These are phyloP conservation scores for Sebastes cheni DNA, from an alignment of 2,797 vertebrate species.

Conservation along the genomic window DNA sequence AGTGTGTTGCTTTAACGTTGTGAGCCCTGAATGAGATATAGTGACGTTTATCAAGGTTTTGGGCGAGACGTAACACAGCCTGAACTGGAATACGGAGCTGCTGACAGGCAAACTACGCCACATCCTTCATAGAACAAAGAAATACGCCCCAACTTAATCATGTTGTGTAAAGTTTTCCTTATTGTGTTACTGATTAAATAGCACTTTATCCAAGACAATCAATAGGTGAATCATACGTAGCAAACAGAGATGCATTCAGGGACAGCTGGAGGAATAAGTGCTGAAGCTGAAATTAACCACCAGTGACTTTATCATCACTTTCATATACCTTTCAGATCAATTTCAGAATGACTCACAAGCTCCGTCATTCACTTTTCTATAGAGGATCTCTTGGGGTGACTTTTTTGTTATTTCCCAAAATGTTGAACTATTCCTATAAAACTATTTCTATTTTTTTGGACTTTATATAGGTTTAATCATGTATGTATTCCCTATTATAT, in stretches of 20 bases:
- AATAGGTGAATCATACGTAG: constrained; percentile 1
- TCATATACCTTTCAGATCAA: background rate
- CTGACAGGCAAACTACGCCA: background rate
- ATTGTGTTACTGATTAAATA: constrained; percentile 31
- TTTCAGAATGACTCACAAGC: background rate
- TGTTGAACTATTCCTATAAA: background rate
- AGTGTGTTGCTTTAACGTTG: background rate
- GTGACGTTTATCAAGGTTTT: constrained; percentile 19
- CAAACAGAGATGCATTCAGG: background rate
- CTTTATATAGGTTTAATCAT: background rate
- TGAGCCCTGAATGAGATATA: background rate
- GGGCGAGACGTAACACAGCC: constrained; percentile 1
- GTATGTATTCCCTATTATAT: too few species aligned
- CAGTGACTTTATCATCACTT: background rate
- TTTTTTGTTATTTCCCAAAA: background rate
- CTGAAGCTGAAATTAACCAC: background rate
- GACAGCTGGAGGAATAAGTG: background rate
- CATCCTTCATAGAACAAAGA: constrained; percentile 49
- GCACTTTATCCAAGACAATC: constrained; percentile 9
- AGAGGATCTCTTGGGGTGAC: background rate
- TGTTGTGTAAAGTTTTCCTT: constrained; percentile 4
- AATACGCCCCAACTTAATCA: constrained; percentile 27
- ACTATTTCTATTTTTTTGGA: background rate
- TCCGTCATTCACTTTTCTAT: background rate
- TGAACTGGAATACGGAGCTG: constrained; percentile 7